Conservation (phyloP, 1,140 invertebrate genomes). For the Argopecten irradians region DNA sequence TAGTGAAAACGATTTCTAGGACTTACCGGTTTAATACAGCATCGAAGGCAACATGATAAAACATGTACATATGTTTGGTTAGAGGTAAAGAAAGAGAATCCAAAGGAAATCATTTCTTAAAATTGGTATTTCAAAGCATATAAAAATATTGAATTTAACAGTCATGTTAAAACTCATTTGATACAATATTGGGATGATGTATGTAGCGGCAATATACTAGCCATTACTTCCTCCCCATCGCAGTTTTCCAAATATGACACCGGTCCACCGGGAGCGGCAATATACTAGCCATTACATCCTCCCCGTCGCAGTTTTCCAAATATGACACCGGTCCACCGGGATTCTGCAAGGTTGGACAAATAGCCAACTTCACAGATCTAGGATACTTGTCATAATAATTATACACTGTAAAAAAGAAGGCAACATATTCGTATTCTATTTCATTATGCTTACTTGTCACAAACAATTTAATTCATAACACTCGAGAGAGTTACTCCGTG, state of each 20-base stretch:
- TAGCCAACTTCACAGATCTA: neutral
- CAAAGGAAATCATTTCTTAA: too few relatives aligned
- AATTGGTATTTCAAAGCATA: too few relatives aligned
- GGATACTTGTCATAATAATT: neutral
- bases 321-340: neutral
- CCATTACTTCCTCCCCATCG: neutral
- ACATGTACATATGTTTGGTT: too few relatives aligned
- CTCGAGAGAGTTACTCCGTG: neutral
- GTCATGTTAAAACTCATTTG: neutral
- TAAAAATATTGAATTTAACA: too few relatives aligned
- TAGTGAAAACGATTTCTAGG: too few relatives aligned
- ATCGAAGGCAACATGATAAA: too few relatives aligned
- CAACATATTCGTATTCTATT: neutral
- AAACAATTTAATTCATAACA: neutral
- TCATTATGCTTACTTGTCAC: neutral
- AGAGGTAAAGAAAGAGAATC: too few relatives aligned
- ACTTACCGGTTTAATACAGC: too few relatives aligned
- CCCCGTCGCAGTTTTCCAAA: neutral
- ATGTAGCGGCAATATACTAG: neutral
- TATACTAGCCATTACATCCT: neutral
- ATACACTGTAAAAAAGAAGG: neutral
- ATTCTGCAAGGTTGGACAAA: neutral
- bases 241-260: neutral
- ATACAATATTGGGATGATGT: neutral
- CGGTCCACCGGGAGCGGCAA: neutral